These are phyloP conservation scores for Xanthostigma xanthostigma DNA, from an alignment of 2,888 invertebrate species.

Conservation along the genomic window DNA sequence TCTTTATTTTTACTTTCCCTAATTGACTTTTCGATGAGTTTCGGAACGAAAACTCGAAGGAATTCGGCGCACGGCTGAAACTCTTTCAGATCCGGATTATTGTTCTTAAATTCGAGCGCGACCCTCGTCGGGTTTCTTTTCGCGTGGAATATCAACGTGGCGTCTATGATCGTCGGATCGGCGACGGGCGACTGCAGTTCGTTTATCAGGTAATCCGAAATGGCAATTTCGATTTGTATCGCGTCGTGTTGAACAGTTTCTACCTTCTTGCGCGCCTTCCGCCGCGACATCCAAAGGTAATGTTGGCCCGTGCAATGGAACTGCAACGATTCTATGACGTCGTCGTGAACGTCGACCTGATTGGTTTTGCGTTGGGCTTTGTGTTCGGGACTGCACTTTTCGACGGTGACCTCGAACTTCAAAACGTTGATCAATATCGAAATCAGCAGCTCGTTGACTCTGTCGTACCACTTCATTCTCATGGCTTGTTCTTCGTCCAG, in stretches of 20 bases:
- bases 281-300: constrained; percentile 24
- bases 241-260: constrained; percentile 13
- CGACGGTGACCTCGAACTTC: constrained; percentile 19
- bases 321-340: constrained; percentile 16
- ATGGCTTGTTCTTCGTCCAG: constrained; percentile 14
- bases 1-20: no score
- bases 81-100: no score
- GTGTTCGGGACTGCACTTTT: constrained; percentile 15
- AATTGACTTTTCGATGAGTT: no score
- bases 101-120: constrained; percentile 1
- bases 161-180: constrained; percentile 19
- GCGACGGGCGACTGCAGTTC: constrained; percentile 10
- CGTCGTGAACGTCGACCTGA: constrained; percentile 25
- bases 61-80: no score
- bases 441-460: constrained; percentile 20
- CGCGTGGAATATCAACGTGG: constrained; percentile 20
- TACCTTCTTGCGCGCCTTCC: constrained; percentile 16
- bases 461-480: constrained; percentile 20
- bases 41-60: no score
- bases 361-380: constrained; percentile 24
- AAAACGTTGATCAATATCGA: constrained; percentile 23
- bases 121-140: constrained; percentile 16
- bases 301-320: constrained; percentile 22
- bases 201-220: constrained; percentile 22
- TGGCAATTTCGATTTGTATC: constrained; percentile 24